Percentiles rank a stretch among this genome's conserved stretches.
Conservation (phyloP, 2,797 vertebrate genomes). For the Orientallactaga sibirica region DNA sequence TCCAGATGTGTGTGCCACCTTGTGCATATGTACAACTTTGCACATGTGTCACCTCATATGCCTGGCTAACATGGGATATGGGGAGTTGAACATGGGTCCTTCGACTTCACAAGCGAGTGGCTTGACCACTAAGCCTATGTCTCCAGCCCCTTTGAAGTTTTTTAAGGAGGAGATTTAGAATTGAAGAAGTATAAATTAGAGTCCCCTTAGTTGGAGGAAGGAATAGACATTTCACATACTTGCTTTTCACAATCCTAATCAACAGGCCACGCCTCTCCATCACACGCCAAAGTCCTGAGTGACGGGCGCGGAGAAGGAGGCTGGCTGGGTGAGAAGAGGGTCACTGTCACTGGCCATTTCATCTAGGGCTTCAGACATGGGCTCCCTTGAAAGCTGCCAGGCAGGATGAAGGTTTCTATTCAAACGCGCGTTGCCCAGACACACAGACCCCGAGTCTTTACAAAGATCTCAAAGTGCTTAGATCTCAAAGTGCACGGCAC, state of each 20-base stretch:
- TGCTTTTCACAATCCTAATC: neutral
- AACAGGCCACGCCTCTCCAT: neutral
- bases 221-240: conserved; percentile 10
- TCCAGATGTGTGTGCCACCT: too few relatives aligned
- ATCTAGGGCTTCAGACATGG: neutral
- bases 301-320: neutral
- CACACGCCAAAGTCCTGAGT: neutral
- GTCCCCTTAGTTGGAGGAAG: conserved; percentile 28
- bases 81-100: too few relatives aligned
- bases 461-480: neutral
- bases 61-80: too few relatives aligned
- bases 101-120: too few relatives aligned
- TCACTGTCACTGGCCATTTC: neutral
- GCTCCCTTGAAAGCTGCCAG: neutral
- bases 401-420: neutral
- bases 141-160: conserved; percentile 30
- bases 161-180: conserved; percentile 67
- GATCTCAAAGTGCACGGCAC: neutral
- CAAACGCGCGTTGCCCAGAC: neutral
- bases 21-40: too few relatives aligned
- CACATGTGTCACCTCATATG: too few relatives aligned
- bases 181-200: conserved; percentile 38
- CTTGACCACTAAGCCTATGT: too few relatives aligned
- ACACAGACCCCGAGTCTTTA: neutral
- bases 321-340: neutral